phyloP scores from a whole-genome alignment of 1,140 invertebrate genomes.

The Drosophila auraria region DNA sequence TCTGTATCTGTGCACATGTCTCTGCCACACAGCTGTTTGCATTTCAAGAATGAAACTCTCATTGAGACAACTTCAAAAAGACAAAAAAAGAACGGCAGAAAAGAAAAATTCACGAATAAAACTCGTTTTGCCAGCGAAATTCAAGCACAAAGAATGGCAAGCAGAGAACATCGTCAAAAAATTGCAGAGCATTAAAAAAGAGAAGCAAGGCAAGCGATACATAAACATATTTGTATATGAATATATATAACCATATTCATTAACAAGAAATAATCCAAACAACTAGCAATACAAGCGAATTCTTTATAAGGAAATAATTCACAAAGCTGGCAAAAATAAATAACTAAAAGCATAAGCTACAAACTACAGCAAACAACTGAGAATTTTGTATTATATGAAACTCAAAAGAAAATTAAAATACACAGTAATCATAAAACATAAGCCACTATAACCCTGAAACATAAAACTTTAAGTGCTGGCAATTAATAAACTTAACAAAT shows the following conservation, averaged over 20 bases:
- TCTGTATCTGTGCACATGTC: conserved; percentile 40
- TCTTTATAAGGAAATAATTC: background rate
- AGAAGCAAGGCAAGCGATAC: conserved; percentile 11
- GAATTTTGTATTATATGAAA: background rate
- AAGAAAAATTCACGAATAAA: conserved; percentile 39
- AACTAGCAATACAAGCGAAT: background rate
- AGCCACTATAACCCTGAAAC: background rate
- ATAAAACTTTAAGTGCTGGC: no score
- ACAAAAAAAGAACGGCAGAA: background rate
- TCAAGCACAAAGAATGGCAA: conserved; percentile 58
- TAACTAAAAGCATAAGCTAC: no score
- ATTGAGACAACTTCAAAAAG: conserved; percentile 53
- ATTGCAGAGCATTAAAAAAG: conserved; percentile 58
- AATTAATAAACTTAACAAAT: background rate
- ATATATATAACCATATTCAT: conserved; percentile 5
- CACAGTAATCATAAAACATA: background rate
- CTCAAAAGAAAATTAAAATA: background rate
- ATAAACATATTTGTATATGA: background rate
- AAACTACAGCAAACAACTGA: background rate
- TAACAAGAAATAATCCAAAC: background rate
- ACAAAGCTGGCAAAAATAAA: background rate
- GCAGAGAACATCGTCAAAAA: conserved; percentile 46
- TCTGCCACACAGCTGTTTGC: conserved; percentile 73
- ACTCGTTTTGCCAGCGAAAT: conserved; percentile 70
- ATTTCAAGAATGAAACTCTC: conserved; percentile 81